Conservation (phyloP, 2,797 vertebrate species). For the Ctenopoma kingsleyae region DNA sequence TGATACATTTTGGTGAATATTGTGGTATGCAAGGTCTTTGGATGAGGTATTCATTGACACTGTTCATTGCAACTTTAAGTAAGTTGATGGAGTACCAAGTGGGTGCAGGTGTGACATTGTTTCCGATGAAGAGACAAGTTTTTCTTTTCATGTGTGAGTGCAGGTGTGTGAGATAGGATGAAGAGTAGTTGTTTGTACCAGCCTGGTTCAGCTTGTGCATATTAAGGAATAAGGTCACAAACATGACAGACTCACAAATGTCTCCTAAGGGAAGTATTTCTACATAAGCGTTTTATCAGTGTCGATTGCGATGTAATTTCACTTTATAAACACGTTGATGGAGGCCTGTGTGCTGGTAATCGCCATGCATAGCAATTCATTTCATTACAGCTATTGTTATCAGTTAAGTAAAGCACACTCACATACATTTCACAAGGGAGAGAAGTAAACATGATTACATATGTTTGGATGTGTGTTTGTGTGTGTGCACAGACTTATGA, state of each 20-base stretch:
- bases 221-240: constrained; percentile 57
- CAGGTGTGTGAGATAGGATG: neutral
- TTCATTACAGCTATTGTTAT: constrained; percentile 47
- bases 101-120: constrained; percentile 8
- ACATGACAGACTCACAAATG: constrained; percentile 11
- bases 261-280: constrained; percentile 6
- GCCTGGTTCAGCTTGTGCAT: neutral
- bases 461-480: constrained; percentile 25
- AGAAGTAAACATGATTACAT: constrained; percentile 43
- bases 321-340: constrained; percentile 62
- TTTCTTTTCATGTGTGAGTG: neutral
- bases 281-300: neutral
- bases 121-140: neutral
- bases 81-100: neutral
- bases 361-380: constrained; percentile 41
- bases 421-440: constrained; percentile 25
- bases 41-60: neutral
- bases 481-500: constrained; percentile 18
- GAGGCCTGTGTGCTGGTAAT: constrained; percentile 19
- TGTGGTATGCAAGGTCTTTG: constrained; percentile 1
- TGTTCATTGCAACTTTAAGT: neutral
- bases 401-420: constrained; percentile 49
- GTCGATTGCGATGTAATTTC: constrained; percentile 30
- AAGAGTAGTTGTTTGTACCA: neutral
- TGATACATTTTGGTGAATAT: neutral